Evolutionary conservation across 2,113 vertebrate genomes (phyloP).

Genomic region (Columbina picui): DNA sequence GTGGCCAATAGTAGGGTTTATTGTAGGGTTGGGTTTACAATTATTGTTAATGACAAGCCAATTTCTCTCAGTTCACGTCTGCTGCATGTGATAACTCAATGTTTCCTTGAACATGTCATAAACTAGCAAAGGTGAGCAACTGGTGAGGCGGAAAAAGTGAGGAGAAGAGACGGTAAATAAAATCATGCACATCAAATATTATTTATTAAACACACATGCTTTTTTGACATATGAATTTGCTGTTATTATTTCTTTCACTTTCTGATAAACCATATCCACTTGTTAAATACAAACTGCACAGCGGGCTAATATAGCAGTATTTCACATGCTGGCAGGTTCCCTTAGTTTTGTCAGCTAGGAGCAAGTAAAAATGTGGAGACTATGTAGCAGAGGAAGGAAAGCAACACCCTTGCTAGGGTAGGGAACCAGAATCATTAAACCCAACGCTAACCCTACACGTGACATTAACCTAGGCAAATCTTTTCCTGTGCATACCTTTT

Average conservation of each 20-base stretch:
- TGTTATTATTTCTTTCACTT: neutral
- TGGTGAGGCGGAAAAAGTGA: conserved; percentile 25
- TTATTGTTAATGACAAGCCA: conserved; percentile 26
- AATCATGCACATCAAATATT: neutral
- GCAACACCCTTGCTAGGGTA: neutral
- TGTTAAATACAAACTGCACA: neutral
- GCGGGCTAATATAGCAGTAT: neutral
- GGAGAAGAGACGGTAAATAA: conserved; percentile 30
- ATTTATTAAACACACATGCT: neutral
- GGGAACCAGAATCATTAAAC: neutral
- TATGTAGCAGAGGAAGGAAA: neutral
- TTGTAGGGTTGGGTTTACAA: conserved; percentile 23
- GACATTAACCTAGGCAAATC: neutral
- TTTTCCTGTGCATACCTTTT: neutral
- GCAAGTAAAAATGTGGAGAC: neutral
- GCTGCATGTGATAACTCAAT: conserved; percentile 31
- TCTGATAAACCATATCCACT: neutral
- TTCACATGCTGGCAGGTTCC: neutral
- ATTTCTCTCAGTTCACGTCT: conserved; percentile 32
- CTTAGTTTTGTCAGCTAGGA: neutral
- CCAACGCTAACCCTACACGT: neutral
- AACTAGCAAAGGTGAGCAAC: conserved; percentile 42
- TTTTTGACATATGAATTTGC: conserved; percentile 9
- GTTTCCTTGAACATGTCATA: conserved; percentile 40
- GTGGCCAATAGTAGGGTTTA: conserved; percentile 5